Conservation (phyloP, 2,797 vertebrate genomes). For the Staurois parvus region DNA sequence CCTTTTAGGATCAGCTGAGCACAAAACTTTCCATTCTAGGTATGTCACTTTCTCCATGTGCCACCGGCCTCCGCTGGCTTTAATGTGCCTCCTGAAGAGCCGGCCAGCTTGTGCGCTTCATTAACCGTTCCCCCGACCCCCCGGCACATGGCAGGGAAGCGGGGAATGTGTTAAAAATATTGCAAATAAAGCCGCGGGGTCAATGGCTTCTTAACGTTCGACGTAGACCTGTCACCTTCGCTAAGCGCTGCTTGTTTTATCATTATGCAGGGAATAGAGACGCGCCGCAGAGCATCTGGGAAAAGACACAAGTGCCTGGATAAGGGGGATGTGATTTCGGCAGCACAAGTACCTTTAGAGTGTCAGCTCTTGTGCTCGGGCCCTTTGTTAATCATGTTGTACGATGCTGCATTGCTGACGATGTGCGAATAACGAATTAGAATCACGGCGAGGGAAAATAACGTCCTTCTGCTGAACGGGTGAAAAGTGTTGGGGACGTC, state of each 20-base stretch:
- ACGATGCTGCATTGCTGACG: no score
- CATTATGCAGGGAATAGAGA: slow-evolving; percentile 9
- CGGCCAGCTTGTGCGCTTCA: slow-evolving; percentile 34
- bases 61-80: slow-evolving; percentile 21
- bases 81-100: slow-evolving; percentile 30
- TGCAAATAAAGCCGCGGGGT: slow-evolving; percentile 26
- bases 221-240: slow-evolving; percentile 3
- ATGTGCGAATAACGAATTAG: no score
- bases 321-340: not conserved
- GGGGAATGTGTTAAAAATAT: slow-evolving; percentile 31
- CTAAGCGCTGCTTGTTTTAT: not conserved
- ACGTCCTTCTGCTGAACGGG: no score
- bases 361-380: not conserved
- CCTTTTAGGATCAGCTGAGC: slow-evolving; percentile 44
- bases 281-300: not conserved
- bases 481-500: no score
- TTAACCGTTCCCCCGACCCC: slow-evolving; percentile 28
- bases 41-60: slow-evolving; percentile 20
- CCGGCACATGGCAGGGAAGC: slow-evolving; percentile 23
- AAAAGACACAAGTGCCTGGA: slow-evolving; percentile 22
- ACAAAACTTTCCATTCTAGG: slow-evolving; percentile 42
- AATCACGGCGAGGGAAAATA: no score
- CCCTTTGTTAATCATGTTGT: no score
- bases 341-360: not conserved
- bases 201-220: slow-evolving; percentile 30